A percentile compares a stretch with the other conserved stretches of the same genome.
Conservation (phyloP, 2,797 vertebrate genomes). For the Gallinago stenura region DNA sequence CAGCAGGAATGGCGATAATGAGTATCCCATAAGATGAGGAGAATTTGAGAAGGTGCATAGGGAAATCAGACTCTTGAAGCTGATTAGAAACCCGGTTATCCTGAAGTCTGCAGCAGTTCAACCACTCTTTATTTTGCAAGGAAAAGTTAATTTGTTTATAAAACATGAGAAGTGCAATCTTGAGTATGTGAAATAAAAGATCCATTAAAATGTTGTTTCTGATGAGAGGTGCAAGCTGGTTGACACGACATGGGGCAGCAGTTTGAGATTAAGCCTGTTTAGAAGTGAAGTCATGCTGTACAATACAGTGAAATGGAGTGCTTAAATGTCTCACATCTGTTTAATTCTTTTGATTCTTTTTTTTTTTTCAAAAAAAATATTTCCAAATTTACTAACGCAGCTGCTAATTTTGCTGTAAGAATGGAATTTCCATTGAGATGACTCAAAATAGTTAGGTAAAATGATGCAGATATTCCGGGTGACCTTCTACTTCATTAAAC, state of each 20-base stretch:
- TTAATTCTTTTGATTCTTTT: neutral
- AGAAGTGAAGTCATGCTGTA: neutral
- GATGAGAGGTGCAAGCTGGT: conserved; percentile 52
- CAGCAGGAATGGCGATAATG: neutral
- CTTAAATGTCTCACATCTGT: neutral
- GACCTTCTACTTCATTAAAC: neutral
- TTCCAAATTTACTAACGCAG: neutral
- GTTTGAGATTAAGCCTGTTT: neutral
- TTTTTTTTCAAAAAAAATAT: neutral
- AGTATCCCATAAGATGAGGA: neutral
- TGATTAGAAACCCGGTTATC: conserved; percentile 17
- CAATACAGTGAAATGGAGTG: neutral
- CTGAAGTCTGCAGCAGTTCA: conserved; percentile 7
- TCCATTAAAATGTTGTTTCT: conserved; percentile 38
- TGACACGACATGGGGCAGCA: conserved; percentile 32
- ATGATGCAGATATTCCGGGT: neutral
- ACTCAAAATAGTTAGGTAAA: conserved; percentile 48
- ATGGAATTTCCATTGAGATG: conserved; percentile 9
- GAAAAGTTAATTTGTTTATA: conserved; percentile 64
- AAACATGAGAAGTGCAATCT: conserved; percentile 45
- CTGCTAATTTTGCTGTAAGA: conserved; percentile 20
- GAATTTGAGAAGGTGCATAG: neutral
- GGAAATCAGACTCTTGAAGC: neutral
- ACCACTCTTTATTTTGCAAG: conserved; percentile 33
- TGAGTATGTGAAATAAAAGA: conserved; percentile 48